Conservation (phyloP, 2,797 vertebrate genomes). For the Onychomys leucogaster region DNA sequence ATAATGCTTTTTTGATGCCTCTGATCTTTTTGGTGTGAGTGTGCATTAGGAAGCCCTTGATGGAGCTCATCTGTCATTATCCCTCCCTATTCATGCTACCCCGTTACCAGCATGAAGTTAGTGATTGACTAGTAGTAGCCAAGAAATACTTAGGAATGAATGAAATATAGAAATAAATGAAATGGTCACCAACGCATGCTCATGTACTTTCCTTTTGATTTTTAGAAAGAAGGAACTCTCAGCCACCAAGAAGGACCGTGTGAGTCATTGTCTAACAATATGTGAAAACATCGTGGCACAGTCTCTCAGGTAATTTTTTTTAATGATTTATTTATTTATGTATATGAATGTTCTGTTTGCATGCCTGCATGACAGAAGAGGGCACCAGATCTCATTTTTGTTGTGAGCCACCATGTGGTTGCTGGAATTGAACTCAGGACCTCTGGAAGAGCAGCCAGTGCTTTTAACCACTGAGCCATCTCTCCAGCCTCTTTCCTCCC, state of each 20-base stretch:
- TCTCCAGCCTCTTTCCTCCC: not conserved
- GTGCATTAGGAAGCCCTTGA: not conserved
- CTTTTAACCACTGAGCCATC: not conserved
- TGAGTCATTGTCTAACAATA: slow-evolving; percentile 98
- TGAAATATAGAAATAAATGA: not conserved
- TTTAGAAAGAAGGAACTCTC: slow-evolving; percentile 97
- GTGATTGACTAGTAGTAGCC: not conserved
- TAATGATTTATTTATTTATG: not conserved
- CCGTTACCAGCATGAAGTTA: not conserved
- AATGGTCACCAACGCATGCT: not conserved
- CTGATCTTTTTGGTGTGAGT: not conserved
- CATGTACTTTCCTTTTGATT: slow-evolving; percentile 68
- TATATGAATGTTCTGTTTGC: not conserved
- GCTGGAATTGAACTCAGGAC: not conserved
- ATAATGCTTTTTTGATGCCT: too few species aligned
- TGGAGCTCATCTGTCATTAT: not conserved
- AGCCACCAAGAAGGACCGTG: slow-evolving; percentile 97
- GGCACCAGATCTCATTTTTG: not conserved
- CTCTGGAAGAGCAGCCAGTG: not conserved
- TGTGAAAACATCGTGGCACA: slow-evolving; percentile 99
- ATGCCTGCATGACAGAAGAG: not conserved
- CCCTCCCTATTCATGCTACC: not conserved
- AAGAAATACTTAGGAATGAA: not conserved
- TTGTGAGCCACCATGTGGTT: not conserved
- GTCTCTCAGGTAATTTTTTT: slow-evolving; percentile 93